Percentiles rank a stretch among this genome's conserved stretches.
Evolutionary conservation across 1,140 invertebrate genomes (phyloP).

Genomic region (Xylocopa sonorina): DNA sequence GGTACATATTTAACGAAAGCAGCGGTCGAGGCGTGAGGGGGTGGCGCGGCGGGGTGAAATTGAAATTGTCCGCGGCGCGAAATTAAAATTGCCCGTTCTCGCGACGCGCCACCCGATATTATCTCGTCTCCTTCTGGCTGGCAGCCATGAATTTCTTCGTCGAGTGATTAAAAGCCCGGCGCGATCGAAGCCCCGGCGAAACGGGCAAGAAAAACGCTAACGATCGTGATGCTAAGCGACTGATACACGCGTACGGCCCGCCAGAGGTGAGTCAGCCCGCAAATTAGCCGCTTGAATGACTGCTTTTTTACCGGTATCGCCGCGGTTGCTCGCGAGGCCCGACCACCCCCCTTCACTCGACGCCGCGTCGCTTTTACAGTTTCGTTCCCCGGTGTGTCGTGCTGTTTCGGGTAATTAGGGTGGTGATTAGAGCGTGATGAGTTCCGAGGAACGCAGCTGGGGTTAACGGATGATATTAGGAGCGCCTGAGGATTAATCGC

Average conservation of each 20-base stretch:
- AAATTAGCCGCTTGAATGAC: neutral
- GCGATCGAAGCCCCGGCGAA: neutral
- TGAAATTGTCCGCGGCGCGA: conserved; percentile 32
- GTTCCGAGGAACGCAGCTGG: neutral
- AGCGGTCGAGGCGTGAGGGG: too few relatives aligned
- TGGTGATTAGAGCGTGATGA: neutral
- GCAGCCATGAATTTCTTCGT: neutral
- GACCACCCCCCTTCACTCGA: too few relatives aligned
- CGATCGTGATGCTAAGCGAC: conserved; percentile 45
- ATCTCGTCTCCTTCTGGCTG: neutral
- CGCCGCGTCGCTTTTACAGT: too few relatives aligned
- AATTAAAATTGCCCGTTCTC: conserved; percentile 55
- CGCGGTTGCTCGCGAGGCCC: neutral
- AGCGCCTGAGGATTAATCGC: neutral
- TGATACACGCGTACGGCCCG: conserved; percentile 3
- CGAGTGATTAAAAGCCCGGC: conserved; percentile 11
- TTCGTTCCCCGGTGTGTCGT: neutral
- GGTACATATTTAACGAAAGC: conserved; percentile 43
- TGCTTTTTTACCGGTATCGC: neutral
- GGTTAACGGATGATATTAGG: neutral
- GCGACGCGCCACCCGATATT: conserved; percentile 28
- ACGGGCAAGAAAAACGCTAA: neutral
- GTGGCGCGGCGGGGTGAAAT: too few relatives aligned
- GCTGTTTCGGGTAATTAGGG: neutral
- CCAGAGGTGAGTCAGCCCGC: neutral